A percentile compares a stretch with the other conserved stretches of the same genome.
Conservation (phyloP, 1,140 invertebrate species). For the Neodiprion fabricii region DNA sequence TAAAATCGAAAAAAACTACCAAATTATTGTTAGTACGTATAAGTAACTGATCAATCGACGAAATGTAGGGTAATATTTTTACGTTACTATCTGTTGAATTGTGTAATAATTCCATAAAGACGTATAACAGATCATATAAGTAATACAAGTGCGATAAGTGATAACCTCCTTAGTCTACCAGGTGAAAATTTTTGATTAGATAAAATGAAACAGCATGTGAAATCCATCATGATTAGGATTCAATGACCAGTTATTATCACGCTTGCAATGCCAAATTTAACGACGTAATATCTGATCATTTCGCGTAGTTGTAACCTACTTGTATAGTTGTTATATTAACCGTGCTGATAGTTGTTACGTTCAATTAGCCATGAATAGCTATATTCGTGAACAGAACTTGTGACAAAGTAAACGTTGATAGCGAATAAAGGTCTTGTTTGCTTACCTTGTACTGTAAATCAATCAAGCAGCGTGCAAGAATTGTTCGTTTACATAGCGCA, state of each 20-base stretch:
- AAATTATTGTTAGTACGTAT: too few species aligned
- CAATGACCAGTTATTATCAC: not conserved
- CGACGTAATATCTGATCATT: not conserved
- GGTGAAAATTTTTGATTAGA: not conserved
- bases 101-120: not conserved
- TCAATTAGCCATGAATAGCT: too few species aligned
- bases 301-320: too few species aligned
- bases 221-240: not conserved
- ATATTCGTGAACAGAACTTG: not conserved
- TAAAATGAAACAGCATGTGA: not conserved
- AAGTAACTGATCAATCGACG: not conserved
- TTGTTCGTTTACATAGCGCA: not conserved
- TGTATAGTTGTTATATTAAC: too few species aligned
- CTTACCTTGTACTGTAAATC: not conserved
- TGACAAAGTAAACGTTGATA: not conserved
- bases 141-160: not conserved
- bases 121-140: not conserved
- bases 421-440: slow-evolving; percentile 6
- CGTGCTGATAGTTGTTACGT: too few species aligned
- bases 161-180: not conserved
- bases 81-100: not conserved
- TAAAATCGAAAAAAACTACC: too few species aligned
- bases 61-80: not conserved
- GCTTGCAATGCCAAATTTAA: too few species aligned
- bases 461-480: not conserved